Evolutionary conservation across 2,113 vertebrate genomes (phyloP), one percentile per base, ranked within the genome.

Genomic region (Egretta garzetta): DNA sequence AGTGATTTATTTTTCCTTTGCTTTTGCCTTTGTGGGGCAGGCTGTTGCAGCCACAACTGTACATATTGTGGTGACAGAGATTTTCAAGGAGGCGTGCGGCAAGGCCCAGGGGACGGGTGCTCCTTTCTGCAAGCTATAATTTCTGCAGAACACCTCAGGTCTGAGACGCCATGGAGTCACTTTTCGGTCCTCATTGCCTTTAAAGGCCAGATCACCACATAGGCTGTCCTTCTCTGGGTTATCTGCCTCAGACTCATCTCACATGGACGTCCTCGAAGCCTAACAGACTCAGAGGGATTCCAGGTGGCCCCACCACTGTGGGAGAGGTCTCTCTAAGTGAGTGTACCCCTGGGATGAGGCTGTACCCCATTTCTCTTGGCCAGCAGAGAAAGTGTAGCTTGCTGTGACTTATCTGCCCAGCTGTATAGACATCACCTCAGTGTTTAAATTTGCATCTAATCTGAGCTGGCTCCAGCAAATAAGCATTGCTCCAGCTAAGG

Each of bases 1-100:
- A 62, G 20, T 55, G 47, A 30, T 62, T 50, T 43, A 20, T 45
- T 68, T 73, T 70, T 50, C 8, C 35, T 70, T 80, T 60, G 14
- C 10, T 88, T 94, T 93, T 94, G 9, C 26, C 60, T 91, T 91
- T 75, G 30, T 35, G 20, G 22, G 3, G 6, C 33, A 45, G 55
- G 14, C 41, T 60, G 13, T 63, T 2, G 2, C 35, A 73, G 53
- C 12, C 47, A 79, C 30, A 50, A 3, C 4, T 82, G 23, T 55
- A 35, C 8, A 16, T 62, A 26, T n/a, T 67, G 53, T 67, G 50
- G 43, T 62, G 49, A 72, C 0, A 1, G 49, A 76, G 13, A 27
- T 30, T 58, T 66, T 45, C 3, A 1, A 74, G 1, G 6, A 86
- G 50, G 14, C 0, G 0, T 10, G 18, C 0, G 1, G 27, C 8